Evolutionary conservation across 2,888 invertebrate genomes (phyloP).

Genomic region (Himalopsyche japonica): DNA sequence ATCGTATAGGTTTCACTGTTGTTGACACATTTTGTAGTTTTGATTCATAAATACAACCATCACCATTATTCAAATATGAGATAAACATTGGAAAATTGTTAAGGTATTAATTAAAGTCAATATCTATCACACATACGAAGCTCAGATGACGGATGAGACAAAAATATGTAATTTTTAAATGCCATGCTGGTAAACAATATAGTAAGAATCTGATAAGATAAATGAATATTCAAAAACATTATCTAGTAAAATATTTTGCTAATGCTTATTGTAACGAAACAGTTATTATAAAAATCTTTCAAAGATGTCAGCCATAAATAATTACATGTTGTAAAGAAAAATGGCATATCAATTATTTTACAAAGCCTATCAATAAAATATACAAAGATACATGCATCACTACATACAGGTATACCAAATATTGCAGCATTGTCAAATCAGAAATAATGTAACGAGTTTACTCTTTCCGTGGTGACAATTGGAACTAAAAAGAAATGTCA

Average conservation of each 20-base stretch:
- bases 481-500: neutral
- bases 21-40: neutral
- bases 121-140: conserved; percentile 29
- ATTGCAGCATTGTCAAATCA: neutral
- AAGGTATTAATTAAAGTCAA: conserved; percentile 12
- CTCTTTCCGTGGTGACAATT: neutral
- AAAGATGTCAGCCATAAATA: neutral
- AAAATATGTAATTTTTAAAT: conserved; percentile 6
- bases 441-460: neutral
- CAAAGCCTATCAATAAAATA: neutral
- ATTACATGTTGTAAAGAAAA: neutral
- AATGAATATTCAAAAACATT: conserved; percentile 22
- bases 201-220: neutral
- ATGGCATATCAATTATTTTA: neutral
- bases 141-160: conserved; percentile 32
- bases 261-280: neutral
- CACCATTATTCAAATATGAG: conserved; percentile 57
- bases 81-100: conserved; percentile 45
- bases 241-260: neutral
- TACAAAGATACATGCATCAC: neutral
- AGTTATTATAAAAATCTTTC: neutral
- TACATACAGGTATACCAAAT: neutral
- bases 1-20: conserved; percentile 38
- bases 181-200: conserved; percentile 12
- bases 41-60: conserved; percentile 53